Evolutionary conservation across 2,113 vertebrate genomes (phyloP).

Genomic region (Solea senegalensis): DNA sequence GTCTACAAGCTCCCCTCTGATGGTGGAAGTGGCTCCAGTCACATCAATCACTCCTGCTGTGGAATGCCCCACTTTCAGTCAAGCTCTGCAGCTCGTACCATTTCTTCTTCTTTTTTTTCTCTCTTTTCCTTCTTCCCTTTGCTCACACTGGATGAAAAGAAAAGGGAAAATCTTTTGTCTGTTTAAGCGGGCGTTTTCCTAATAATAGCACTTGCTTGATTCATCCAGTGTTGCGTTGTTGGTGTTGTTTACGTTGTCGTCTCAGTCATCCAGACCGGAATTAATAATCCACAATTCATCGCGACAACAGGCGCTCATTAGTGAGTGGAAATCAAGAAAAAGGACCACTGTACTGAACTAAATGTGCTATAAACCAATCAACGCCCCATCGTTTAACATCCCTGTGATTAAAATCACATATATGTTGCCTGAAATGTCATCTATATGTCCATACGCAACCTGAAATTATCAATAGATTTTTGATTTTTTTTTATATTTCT

Average conservation of each 20-base stretch:
- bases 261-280: slow-evolving; percentile 18
- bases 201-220: slow-evolving; percentile 38
- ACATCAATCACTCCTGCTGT: slow-evolving; percentile 76
- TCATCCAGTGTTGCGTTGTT: slow-evolving; percentile 8
- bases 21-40: slow-evolving; percentile 76
- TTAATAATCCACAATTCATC: slow-evolving; percentile 26
- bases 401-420: too few species aligned
- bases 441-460: too few species aligned
- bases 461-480: too few species aligned
- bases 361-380: too few species aligned
- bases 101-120: slow-evolving; percentile 16
- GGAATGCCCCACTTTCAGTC: slow-evolving; percentile 71
- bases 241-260: slow-evolving; percentile 14
- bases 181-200: slow-evolving; percentile 40
- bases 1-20: slow-evolving; percentile 80
- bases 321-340: too few species aligned
- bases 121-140: neutral
- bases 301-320: neutral
- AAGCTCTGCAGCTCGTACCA: slow-evolving; percentile 58
- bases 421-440: too few species aligned
- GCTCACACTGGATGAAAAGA: slow-evolving; percentile 32
- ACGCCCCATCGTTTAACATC: too few species aligned
- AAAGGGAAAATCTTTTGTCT: slow-evolving; percentile 14
- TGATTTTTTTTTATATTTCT: too few species aligned
- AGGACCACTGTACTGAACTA: too few species aligned